Base-by-base conservation (phyloP, 2,797 vertebrate genomes). In the Phoebastria nigripes region DNA sequence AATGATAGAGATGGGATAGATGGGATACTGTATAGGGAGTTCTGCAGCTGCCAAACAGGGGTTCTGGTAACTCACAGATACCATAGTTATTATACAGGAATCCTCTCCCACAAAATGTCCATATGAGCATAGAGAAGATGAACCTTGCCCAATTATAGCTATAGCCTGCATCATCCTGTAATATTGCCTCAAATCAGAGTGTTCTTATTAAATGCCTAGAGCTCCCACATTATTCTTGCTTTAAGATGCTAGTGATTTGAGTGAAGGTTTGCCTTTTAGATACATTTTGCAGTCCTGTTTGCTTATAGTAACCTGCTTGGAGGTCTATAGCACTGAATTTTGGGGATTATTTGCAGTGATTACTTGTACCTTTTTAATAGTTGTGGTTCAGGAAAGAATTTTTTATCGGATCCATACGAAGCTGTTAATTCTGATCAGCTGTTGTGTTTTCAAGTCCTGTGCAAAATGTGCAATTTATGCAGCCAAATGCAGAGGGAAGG, bases 21-120 rank as follows among this genome's bases (percentile, higher is more conserved):
- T 12, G 3, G 26, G 39, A 33, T 35, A 25, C 14, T 52, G 3
- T 49, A 47, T 26, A 33, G 21, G 9, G 12, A 65, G 20, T 77
- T 95, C 93, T 91, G 55, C 81, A 95, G 41, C 31, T 94, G 63
- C 51, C 84, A 89, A 85, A 92, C 25, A 63, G 65, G 14, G 42
- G 61, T 82, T 93, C 42, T 94, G 66, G 31, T 62, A 81, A 91
- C 62, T 86, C 65, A 41, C 16, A 78, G 22, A 55, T 88, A n/a
- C 41, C 56, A 46, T 46, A 67, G 39, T 71, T 83, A 83, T 63
- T 82, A 47, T 58, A 62, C 17, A 37, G 29, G 54, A 65, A 82
- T 85, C 44, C 47, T 95, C 31, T 86, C 47, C 65, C 20, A 76
- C 31, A 62, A 72, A 65, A 92, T 24, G 4, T 15, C 8, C 4